Conservation (phyloP, 2,888 invertebrate species). For the Eilema depressum region DNA sequence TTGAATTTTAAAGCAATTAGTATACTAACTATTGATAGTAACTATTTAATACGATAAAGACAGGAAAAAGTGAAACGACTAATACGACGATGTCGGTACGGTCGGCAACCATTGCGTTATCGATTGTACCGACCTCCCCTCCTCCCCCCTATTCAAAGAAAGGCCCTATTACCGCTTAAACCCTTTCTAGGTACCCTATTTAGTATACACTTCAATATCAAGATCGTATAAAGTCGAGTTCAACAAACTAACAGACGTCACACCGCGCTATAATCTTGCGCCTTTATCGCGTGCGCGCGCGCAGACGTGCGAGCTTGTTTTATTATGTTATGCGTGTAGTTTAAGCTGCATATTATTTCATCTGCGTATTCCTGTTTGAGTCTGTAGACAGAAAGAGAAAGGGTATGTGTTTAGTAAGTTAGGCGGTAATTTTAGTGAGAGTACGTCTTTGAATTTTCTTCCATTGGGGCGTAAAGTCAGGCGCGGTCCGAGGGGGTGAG, state of each 20-base stretch:
- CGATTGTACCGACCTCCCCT: background rate
- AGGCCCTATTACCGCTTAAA: background rate
- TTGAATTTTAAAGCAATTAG: too few species aligned
- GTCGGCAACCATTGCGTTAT: too few species aligned
- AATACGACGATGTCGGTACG: too few species aligned
- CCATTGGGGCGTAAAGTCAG: too few species aligned
- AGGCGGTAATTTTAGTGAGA: too few species aligned
- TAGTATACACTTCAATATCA: background rate
- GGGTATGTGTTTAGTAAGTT: background rate
- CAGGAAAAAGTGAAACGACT: too few species aligned
- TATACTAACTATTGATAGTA: too few species aligned
- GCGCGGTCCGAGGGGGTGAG: too few species aligned
- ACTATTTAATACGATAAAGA: too few species aligned
- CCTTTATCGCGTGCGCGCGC: slow-evolving; percentile 38
- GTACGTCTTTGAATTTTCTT: too few species aligned
- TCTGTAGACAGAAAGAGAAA: background rate
- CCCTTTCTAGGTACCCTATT: background rate
- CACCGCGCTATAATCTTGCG: slow-evolving; percentile 37
- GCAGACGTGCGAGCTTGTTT: slow-evolving; percentile 22
- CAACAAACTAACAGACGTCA: slow-evolving; percentile 48
- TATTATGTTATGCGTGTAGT: slow-evolving; percentile 11
- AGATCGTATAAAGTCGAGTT: slow-evolving; percentile 31
- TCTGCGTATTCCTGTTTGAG: background rate
- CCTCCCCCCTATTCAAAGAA: background rate
- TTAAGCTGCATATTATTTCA: background rate